Conservation (phyloP, 2,888 invertebrate species). For the Clepsis dumicolana region DNA sequence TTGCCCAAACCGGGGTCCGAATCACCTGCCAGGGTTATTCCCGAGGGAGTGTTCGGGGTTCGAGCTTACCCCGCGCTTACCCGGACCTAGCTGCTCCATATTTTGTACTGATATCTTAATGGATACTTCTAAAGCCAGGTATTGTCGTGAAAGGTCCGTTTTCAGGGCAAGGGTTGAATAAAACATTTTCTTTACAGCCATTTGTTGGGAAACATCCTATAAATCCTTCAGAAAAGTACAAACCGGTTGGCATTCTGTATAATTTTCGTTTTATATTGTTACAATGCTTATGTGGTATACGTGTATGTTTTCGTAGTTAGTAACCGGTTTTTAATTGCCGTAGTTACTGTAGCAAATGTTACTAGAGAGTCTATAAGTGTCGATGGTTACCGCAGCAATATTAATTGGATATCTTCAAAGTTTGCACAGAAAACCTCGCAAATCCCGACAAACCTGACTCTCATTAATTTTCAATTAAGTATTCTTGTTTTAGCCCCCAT, state of each 20-base stretch:
- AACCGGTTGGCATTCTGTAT: not conserved
- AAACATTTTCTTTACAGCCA: constrained; percentile 15
- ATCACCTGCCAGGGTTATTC: not conserved
- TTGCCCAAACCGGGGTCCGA: not conserved
- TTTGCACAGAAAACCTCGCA: not conserved
- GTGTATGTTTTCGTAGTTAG: not conserved
- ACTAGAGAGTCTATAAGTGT: not conserved
- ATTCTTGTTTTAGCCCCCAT: constrained; percentile 6
- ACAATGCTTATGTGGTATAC: not conserved
- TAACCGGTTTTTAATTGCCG: not conserved
- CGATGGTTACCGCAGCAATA: not conserved
- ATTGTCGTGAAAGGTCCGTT: constrained; percentile 16
- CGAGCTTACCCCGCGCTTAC: not conserved
- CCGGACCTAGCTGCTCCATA: not conserved
- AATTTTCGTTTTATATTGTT: not conserved
- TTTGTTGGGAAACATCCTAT: constrained; percentile 5
- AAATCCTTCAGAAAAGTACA: constrained; percentile 11
- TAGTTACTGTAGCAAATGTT: not conserved
- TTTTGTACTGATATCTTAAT: constrained; percentile 14
- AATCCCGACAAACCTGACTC: not conserved
- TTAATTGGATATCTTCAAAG: constrained; percentile 14
- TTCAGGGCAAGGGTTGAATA: constrained; percentile 11
- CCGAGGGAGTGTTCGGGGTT: constrained; percentile 1
- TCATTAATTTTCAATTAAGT: constrained; percentile 18
- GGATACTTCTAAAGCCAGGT: constrained; percentile 10